These are phyloP conservation scores for Carcharodon carcharias DNA, from an alignment of 2,797 vertebrate species.

Conservation along the genomic window DNA sequence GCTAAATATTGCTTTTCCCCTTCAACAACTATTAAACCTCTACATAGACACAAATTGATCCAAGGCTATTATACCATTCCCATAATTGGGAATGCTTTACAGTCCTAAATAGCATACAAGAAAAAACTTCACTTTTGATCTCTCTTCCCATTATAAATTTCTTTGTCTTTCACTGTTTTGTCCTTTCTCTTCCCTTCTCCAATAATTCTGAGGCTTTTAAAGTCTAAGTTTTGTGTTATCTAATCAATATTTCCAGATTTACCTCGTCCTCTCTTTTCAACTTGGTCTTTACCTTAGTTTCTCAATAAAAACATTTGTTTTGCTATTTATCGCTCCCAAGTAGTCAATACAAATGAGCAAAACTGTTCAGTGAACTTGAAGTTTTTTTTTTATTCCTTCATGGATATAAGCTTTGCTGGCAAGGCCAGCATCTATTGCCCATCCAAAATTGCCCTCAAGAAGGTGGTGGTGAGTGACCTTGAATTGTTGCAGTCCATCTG, in stretches of 20 bases:
- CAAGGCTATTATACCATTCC: neutral
- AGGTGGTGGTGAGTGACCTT: neutral
- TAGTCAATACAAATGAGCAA: neutral
- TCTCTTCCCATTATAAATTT: neutral
- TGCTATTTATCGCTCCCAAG: neutral
- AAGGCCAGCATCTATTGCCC: neutral
- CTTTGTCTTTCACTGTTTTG: neutral
- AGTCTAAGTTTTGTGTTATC: neutral
- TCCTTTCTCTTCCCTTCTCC: neutral
- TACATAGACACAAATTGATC: neutral
- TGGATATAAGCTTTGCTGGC: neutral
- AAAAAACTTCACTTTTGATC: neutral
- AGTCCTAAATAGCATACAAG: neutral
- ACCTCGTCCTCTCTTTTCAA: neutral
- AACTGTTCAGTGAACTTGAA: neutral
- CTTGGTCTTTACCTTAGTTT: neutral
- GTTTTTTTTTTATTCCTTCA: neutral
- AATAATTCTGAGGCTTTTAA: neutral
- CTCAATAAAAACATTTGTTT: neutral
- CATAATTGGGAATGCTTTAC: neutral
- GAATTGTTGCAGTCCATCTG: neutral
- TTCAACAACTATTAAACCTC: neutral
- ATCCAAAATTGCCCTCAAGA: neutral
- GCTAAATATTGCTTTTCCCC: neutral
- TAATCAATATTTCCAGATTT: neutral